phyloP scores from a whole-genome alignment of 2,888 invertebrate genomes.

The Campoplex capitator region DNA sequence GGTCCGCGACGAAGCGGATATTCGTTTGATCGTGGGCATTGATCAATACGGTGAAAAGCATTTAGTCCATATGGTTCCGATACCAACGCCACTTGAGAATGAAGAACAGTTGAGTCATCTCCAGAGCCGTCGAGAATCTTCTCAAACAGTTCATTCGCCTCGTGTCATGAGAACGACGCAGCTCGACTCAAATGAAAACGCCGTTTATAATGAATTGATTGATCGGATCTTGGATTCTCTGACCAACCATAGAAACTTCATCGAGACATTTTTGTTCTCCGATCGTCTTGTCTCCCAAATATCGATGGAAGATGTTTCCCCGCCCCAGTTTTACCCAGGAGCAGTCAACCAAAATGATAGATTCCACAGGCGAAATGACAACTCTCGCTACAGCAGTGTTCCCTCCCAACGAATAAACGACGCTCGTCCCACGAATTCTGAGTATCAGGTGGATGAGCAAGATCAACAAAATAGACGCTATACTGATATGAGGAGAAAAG shows the following conservation, averaged over 20 bases:
- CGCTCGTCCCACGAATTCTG: slow-evolving; percentile 29
- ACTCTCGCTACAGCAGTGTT: slow-evolving; percentile 2
- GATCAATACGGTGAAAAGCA: slow-evolving; percentile 78
- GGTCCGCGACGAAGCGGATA: slow-evolving; percentile 42
- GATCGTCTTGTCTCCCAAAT: slow-evolving; percentile 41
- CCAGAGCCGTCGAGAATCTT: slow-evolving; percentile 24
- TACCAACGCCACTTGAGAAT: slow-evolving; percentile 10
- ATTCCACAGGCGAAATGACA: slow-evolving; percentile 29
- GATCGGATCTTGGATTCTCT: slow-evolving; percentile 74
- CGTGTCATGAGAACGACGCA: slow-evolving; percentile 53
- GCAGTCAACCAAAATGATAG: slow-evolving; percentile 6
- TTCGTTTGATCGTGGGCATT: slow-evolving; percentile 76
- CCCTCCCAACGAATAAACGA: neutral
- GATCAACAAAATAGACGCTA: slow-evolving; percentile 48
- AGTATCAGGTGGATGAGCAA: slow-evolving; percentile 48
- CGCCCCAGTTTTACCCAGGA: slow-evolving; percentile 11
- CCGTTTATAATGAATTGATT: slow-evolving; percentile 70
- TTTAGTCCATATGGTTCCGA: slow-evolving; percentile 77
- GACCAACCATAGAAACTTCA: slow-evolving; percentile 72
- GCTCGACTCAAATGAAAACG: slow-evolving; percentile 20
- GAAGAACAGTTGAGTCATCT: neutral
- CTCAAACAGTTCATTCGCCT: slow-evolving; percentile 17
- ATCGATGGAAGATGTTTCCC: neutral
- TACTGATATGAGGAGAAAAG: slow-evolving; percentile 33
- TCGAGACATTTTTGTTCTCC: slow-evolving; percentile 74